phyloP scores from a whole-genome alignment of 2,797 vertebrate genomes.

The Taeniopygia guttata region DNA sequence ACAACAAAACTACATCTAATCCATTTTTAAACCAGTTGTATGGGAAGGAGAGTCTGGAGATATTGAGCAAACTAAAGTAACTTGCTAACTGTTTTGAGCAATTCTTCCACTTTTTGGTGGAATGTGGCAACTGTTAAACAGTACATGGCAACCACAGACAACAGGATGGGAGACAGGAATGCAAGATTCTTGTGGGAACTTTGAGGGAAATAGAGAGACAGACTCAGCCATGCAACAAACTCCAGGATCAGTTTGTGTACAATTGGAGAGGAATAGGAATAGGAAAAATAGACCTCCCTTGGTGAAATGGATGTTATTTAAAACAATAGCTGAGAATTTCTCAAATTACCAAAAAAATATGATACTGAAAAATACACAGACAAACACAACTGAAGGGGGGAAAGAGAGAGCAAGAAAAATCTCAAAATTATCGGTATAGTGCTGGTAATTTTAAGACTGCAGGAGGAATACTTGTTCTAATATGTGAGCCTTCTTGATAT shows the following conservation, averaged over 20 bases:
- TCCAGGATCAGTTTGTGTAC: neutral
- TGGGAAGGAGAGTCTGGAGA: neutral
- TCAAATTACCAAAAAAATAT: neutral
- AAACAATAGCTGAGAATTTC: slow-evolving; percentile 48
- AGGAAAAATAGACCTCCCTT: slow-evolving; percentile 26
- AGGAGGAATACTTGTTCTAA: neutral
- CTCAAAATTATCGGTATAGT: neutral
- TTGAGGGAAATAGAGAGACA: neutral
- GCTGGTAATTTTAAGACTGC: neutral
- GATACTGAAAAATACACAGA: neutral
- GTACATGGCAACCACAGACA: slow-evolving; percentile 17
- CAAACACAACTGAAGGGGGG: neutral
- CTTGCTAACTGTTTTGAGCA: slow-evolving; percentile 18
- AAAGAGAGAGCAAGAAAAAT: neutral
- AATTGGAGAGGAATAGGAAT: neutral
- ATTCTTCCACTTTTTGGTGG: slow-evolving; percentile 23
- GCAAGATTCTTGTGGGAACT: slow-evolving; percentile 38
- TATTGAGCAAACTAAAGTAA: neutral
- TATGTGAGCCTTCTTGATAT: neutral
- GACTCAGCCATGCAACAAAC: neutral
- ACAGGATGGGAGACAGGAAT: slow-evolving; percentile 17
- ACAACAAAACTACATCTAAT: neutral
- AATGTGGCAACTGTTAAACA: slow-evolving; percentile 22
- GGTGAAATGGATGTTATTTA: slow-evolving; percentile 17
- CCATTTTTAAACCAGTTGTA: neutral